phyloP scores from a whole-genome alignment of 2,797 vertebrate genomes.

The Phoeniculus purpureus region DNA sequence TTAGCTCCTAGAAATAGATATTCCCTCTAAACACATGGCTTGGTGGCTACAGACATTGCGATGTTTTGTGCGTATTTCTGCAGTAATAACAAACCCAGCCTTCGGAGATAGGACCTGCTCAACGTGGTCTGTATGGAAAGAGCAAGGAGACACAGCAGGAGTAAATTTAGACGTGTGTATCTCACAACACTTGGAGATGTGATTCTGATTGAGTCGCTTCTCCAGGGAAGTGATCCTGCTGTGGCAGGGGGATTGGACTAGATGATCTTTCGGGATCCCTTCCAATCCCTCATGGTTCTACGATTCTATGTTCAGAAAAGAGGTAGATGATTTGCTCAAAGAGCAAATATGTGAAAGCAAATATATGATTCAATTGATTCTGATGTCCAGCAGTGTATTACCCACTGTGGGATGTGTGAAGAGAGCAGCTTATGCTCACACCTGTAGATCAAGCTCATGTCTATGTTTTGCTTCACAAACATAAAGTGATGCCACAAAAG shows the following conservation, averaged over 20 bases:
- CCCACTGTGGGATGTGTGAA: neutral
- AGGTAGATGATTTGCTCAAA: too few species aligned
- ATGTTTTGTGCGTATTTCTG: neutral
- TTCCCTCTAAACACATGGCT: neutral
- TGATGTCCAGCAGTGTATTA: neutral
- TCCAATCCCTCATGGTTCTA: too few species aligned
- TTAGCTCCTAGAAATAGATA: constrained; percentile 5
- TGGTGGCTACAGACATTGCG: neutral
- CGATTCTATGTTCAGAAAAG: too few species aligned
- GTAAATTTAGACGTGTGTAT: neutral
- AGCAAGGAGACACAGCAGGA: neutral
- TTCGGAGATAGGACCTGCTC: neutral
- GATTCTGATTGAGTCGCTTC: too few species aligned
- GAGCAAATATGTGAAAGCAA: too few species aligned
- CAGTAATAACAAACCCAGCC: neutral
- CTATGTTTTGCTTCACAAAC: neutral
- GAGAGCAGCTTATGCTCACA: neutral
- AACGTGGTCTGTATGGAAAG: neutral
- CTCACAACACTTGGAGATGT: neutral
- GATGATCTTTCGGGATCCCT: too few species aligned
- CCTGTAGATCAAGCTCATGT: neutral
- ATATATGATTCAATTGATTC: neutral
- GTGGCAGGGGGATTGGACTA: too few species aligned
- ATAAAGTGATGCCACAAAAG: neutral
- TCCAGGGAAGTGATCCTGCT: too few species aligned